Percentiles rank a stretch among this genome's conserved stretches.
These are phyloP conservation scores for Apis florea DNA, from an alignment of 1,140 invertebrate species.

Conservation along the genomic window DNA sequence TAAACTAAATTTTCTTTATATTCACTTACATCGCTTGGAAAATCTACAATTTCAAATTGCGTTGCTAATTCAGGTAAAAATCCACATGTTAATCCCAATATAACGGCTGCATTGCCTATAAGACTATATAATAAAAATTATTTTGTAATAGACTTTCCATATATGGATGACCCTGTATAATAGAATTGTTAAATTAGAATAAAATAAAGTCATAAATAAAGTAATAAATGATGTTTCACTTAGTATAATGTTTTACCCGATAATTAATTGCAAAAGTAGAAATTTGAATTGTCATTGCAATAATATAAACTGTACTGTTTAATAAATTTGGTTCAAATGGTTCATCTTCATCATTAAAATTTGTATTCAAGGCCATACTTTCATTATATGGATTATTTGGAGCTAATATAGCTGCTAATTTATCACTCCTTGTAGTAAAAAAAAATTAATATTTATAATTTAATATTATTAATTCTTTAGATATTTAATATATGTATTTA, in stretches of 20 bases:
- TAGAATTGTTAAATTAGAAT: slow-evolving; percentile 38
- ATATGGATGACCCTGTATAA: slow-evolving; percentile 94
- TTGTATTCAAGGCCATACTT: slow-evolving; percentile 23
- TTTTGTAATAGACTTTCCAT: slow-evolving; percentile 98
- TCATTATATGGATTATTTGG: slow-evolving; percentile 28
- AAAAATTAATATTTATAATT: slow-evolving; percentile 28
- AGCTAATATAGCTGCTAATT: slow-evolving; percentile 73
- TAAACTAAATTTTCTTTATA: neutral
- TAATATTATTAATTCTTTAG: neutral
- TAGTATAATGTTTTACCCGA: slow-evolving; percentile 85
- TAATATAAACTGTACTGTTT: slow-evolving; percentile 99
- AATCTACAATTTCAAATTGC: slow-evolving; percentile 94
- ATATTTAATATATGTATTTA: neutral
- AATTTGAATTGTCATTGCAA: slow-evolving; percentile 97
- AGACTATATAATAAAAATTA: slow-evolving; percentile 95
- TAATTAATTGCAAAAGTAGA: slow-evolving; percentile 99
- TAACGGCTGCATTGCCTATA: slow-evolving; percentile 85
- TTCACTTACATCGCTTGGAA: slow-evolving; percentile 89
- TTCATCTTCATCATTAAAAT: slow-evolving; percentile 88
- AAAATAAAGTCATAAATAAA: too few relatives aligned
- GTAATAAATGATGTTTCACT: neutral
- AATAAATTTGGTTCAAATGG: slow-evolving; percentile 96
- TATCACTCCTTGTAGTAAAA: slow-evolving; percentile 79
- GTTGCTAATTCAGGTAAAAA: slow-evolving; percentile 88
- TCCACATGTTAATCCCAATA: slow-evolving; percentile 89